Evolutionary conservation across 2,888 invertebrate genomes (phyloP), one percentile per base, ranked within the genome.

Genomic region (Caenorhabditis sinica): DNA sequence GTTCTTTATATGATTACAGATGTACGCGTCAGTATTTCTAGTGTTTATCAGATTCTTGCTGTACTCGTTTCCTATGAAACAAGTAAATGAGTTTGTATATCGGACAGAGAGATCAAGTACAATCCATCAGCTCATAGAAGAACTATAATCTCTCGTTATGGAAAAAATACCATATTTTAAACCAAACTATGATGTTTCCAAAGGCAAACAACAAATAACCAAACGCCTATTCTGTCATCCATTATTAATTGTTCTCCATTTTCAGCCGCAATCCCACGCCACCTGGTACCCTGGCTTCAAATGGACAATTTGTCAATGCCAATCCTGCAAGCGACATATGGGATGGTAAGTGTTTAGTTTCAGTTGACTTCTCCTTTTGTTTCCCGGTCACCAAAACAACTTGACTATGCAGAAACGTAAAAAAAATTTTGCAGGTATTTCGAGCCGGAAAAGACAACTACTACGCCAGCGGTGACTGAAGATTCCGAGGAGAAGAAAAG

Each of bases 221-320:
- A 56, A 28, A 56, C 56, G 28, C 15, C 56, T 28, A 13, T 0
- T 1, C 5, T 2, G 15, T 28, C 28, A 25, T 25, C 25, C 56
- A 28, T 25, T n/a, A 6, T n/a, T 36, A 30, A 66, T 66, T 66
- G 1, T n/a, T n/a, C 17, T 33, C 30, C 20, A 63, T 45, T 80
- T 86, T 58, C 75, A 87, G 88, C 61, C 86, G 0, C 76, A 84
- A 69, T 60, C 77, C 3, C 81, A 75, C 25, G 84, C 80, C 13
- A 85, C 86, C 0, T 88, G 87, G 87, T 86, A 83, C 43, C 86
- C 86, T 2, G 87, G 85, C n/a, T 86, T 79, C 82, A 65, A 86
- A 45, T 88, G 88, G 88, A 87, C 83, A 11, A 79, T 86, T 33
- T 87, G 88, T 51, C 51, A 86, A 1, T 88, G 88, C 49, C 68